phyloP scores from a whole-genome alignment of 2,113 vertebrate genomes.

The Trochalopteron elliotii region DNA sequence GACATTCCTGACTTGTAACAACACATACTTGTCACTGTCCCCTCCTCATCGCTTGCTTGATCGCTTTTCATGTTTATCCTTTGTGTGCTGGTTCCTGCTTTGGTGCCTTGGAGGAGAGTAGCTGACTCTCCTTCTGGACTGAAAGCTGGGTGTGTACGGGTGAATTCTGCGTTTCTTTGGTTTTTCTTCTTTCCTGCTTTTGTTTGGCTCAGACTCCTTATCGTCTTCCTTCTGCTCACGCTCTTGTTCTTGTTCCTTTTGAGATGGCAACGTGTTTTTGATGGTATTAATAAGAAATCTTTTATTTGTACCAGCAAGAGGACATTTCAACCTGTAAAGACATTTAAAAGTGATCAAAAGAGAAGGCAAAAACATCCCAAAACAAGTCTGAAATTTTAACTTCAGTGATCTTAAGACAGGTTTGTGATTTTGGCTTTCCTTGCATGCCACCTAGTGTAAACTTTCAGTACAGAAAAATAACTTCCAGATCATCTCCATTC shows the following conservation, averaged over 20 bases:
- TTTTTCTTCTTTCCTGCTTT: constrained; percentile 69
- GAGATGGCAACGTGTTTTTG: constrained; percentile 83
- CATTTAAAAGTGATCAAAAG: constrained; percentile 17
- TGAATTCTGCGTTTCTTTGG: constrained; percentile 71
- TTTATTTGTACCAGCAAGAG: constrained; percentile 91
- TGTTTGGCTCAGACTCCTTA: constrained; percentile 64
- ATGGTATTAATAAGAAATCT: constrained; percentile 96
- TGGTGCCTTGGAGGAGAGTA: constrained; percentile 70
- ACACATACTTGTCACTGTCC: not conserved
- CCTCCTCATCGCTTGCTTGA: constrained; percentile 59
- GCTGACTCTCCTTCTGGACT: constrained; percentile 51
- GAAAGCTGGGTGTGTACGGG: constrained; percentile 68
- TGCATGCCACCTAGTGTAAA: constrained; percentile 84
- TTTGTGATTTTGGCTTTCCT: constrained; percentile 66
- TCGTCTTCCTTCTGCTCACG: constrained; percentile 62
- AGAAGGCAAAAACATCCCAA: not conserved
- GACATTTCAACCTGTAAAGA: constrained; percentile 92
- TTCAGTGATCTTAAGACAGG: not conserved
- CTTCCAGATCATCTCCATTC: not conserved
- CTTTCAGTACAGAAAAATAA: constrained; percentile 58
- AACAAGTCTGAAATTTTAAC: not conserved
- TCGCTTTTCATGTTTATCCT: constrained; percentile 64
- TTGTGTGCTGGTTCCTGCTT: constrained; percentile 53
- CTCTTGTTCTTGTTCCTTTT: constrained; percentile 76
- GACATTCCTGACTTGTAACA: not conserved